Percentiles rank a stretch among this genome's conserved stretches.
Evolutionary conservation across 1,140 invertebrate genomes (phyloP).

Genomic region (Hormaphis cornu): DNA sequence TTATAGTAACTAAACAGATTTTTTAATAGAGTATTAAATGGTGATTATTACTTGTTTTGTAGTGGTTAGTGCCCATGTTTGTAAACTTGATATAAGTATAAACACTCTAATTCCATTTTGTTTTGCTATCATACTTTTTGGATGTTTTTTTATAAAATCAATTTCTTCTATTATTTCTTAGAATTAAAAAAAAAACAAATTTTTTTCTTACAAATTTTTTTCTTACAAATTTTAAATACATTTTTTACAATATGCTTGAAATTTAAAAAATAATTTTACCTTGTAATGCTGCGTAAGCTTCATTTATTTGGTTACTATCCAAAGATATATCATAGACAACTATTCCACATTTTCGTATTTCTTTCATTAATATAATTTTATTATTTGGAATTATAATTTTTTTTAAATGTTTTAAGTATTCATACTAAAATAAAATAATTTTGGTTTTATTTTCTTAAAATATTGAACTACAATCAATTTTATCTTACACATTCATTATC

Average conservation of each 20-base stretch:
- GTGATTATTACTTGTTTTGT: background rate
- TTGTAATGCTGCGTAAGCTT: background rate
- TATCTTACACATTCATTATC: background rate
- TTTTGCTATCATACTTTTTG: background rate
- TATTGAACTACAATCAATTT: background rate
- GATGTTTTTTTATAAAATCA: conserved; percentile 1
- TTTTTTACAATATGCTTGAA: too few species aligned
- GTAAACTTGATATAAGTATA: conserved; percentile 23
- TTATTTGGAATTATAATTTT: conserved; percentile 15
- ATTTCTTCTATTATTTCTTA: conserved; percentile 18
- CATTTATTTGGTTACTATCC: background rate
- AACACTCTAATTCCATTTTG: conserved; percentile 1
- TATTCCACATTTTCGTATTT: conserved; percentile 18
- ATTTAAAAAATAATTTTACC: background rate
- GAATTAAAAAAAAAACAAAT: background rate
- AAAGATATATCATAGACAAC: conserved; percentile 17
- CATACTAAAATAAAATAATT: background rate
- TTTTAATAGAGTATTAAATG: background rate
- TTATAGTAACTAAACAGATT: background rate
- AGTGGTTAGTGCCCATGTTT: conserved; percentile 10
- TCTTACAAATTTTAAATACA: too few species aligned
- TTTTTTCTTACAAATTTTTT: too few species aligned
- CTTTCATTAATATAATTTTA: background rate
- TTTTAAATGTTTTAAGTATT: conserved; percentile 1
- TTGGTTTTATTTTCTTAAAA: background rate